Evolutionary conservation across 2,888 invertebrate genomes (phyloP).

Genomic region (Dorcus parallelipipedus): DNA sequence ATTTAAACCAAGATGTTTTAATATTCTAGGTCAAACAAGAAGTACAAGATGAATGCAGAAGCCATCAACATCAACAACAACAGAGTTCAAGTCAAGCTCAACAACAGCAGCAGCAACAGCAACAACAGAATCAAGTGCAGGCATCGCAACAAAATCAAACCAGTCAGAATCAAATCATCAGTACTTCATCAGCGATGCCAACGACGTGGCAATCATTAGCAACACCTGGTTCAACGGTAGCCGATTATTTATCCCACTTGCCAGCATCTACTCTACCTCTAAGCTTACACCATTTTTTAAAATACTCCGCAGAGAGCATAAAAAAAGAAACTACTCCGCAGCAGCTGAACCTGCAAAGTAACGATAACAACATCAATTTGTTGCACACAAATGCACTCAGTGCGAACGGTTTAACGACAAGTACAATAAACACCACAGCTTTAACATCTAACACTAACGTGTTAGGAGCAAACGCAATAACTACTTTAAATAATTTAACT

Average conservation of each 20-base stretch:
- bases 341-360: slow-evolving; percentile 30
- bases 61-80: slow-evolving; percentile 24
- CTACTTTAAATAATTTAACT: slow-evolving; percentile 49
- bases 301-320: slow-evolving; percentile 74
- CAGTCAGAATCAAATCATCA: slow-evolving; percentile 48
- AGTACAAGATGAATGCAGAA: slow-evolving; percentile 29
- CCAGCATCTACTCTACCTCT: slow-evolving; percentile 71
- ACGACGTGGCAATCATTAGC: slow-evolving; percentile 69
- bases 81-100: slow-evolving; percentile 26
- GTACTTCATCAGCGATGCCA: slow-evolving; percentile 50
- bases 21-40: slow-evolving; percentile 31
- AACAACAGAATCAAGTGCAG: slow-evolving; percentile 25
- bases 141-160: slow-evolving; percentile 26
- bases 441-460: slow-evolving; percentile 31
- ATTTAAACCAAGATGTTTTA: no score
- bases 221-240: slow-evolving; percentile 69
- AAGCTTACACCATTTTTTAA: slow-evolving; percentile 78
- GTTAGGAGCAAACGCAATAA: slow-evolving; percentile 51
- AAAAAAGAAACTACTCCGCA: slow-evolving; percentile 67
- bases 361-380: slow-evolving; percentile 39
- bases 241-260: slow-evolving; percentile 79
- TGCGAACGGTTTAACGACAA: slow-evolving; percentile 44
- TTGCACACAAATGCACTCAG: slow-evolving; percentile 35
- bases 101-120: slow-evolving; percentile 22
- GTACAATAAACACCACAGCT: slow-evolving; percentile 16